A percentile compares a stretch with the other conserved stretches of the same genome.
These are phyloP conservation scores for Cacoxenus indagator DNA, from an alignment of 2,888 invertebrate genomes.

Conservation along the genomic window DNA sequence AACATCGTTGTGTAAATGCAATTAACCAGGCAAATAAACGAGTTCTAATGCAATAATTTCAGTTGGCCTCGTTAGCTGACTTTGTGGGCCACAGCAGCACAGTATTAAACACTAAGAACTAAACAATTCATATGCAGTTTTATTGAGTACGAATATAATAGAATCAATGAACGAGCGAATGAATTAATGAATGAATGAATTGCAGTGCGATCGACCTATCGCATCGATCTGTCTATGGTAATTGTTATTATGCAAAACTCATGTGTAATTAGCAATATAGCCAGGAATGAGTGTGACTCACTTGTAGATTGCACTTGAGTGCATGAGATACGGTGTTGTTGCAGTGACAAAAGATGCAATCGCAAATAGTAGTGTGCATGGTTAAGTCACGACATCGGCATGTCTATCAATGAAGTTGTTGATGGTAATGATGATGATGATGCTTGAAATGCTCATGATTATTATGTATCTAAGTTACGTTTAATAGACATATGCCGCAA, in stretches of 20 bases:
- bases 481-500: not conserved
- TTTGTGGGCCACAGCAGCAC: constrained; percentile 3
- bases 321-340: not conserved
- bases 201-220: constrained; percentile 15
- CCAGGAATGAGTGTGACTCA: constrained; percentile 12
- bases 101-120: constrained; percentile 26
- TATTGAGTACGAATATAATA: constrained; percentile 11
- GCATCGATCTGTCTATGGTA: constrained; percentile 34
- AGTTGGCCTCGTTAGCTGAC: constrained; percentile 23
- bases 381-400: constrained; percentile 58
- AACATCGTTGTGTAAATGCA: constrained; percentile 30
- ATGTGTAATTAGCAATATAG: constrained; percentile 42
- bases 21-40: constrained; percentile 21
- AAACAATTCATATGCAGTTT: constrained; percentile 14
- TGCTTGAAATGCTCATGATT: constrained; percentile 5
- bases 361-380: constrained; percentile 17
- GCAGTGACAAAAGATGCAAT: not conserved
- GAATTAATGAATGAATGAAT: constrained; percentile 43
- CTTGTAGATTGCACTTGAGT: constrained; percentile 2
- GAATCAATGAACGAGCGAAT: constrained; percentile 22
- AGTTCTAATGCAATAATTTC: no score
- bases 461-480: not conserved
- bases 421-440: constrained; percentile 37
- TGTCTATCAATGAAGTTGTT: constrained; percentile 37
- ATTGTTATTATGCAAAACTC: constrained; percentile 56